A percentile compares a stretch with the other conserved stretches of the same genome.
Evolutionary conservation across 2,797 vertebrate genomes (phyloP).

Genomic region (Ciconia nigra): DNA sequence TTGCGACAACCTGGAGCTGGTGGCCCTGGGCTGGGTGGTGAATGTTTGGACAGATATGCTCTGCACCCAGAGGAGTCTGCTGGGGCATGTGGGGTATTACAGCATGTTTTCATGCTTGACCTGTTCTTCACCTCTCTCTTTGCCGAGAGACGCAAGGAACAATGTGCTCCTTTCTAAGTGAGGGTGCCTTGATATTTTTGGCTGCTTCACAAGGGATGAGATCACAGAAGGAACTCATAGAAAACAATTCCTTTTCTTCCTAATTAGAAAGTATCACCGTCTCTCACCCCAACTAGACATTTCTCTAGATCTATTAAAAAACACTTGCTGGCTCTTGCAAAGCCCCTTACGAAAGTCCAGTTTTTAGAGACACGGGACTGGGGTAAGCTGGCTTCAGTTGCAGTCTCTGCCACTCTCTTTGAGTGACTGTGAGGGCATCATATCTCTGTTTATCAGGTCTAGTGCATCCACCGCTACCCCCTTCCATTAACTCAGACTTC

Average conservation of each 20-base stretch:
- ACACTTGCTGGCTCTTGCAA: not conserved
- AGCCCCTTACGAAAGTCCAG: not conserved
- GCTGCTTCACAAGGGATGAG: not conserved
- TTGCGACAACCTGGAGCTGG: not conserved
- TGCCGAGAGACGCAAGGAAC: not conserved
- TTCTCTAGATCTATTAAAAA: not conserved
- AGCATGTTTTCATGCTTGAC: slow-evolving; percentile 15
- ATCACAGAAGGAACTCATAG: not conserved
- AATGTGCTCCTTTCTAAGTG: not conserved
- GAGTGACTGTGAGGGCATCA: not conserved
- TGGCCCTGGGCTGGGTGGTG: not conserved
- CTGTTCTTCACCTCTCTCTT: not conserved
- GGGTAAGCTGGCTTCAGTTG: not conserved
- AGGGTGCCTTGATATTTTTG: not conserved
- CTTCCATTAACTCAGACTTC: not conserved
- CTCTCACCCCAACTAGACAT: not conserved
- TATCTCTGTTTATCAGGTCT: not conserved
- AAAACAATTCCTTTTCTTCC: not conserved
- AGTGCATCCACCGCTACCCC: not conserved
- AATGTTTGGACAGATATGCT: not conserved
- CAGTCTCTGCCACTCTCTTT: not conserved
- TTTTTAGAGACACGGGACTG: not conserved
- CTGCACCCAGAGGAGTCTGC: not conserved
- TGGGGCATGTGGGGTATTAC: not conserved
- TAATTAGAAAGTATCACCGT: not conserved